These are phyloP conservation scores for Branchipolynoe longqiensis DNA, from an alignment of 2,888 invertebrate genomes.

Conservation along the genomic window DNA sequence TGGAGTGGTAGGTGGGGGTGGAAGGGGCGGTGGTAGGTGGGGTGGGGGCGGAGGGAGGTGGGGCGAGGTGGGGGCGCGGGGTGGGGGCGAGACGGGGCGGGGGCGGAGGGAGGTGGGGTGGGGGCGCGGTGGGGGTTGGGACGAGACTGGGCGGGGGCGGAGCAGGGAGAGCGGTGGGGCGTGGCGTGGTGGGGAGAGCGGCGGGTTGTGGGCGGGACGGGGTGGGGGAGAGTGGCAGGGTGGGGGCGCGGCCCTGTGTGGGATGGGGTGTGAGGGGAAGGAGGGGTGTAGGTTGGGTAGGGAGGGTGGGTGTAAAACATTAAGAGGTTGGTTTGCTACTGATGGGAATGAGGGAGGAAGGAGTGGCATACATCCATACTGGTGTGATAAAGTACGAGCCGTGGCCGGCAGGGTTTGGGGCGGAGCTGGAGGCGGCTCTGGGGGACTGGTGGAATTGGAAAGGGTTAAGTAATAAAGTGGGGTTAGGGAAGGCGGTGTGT, in stretches of 20 bases:
- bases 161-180: not conserved
- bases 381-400: not conserved
- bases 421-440: not conserved
- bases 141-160: not conserved
- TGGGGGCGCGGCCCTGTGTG: too few species aligned
- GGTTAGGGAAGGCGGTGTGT: not conserved
- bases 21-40: not conserved
- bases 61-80: not conserved
- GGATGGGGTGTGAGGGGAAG: not conserved
- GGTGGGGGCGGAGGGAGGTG: not conserved
- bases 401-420: not conserved
- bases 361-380: not conserved
- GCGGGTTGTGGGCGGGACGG: too few species aligned
- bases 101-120: not conserved
- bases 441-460: not conserved
- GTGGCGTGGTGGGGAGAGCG: not conserved
- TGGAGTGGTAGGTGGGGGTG: slow-evolving; percentile 7
- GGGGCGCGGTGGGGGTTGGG: not conserved
- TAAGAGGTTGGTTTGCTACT: not conserved
- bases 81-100: not conserved
- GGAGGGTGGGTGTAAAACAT: not conserved
- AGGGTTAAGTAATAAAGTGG: not conserved
- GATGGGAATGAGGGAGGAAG: not conserved
- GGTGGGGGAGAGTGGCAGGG: not conserved
- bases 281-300: not conserved